Percentiles rank a stretch among this genome's conserved stretches.
Conservation (phyloP, 2,797 vertebrate species). For the Zalophus californianus region DNA sequence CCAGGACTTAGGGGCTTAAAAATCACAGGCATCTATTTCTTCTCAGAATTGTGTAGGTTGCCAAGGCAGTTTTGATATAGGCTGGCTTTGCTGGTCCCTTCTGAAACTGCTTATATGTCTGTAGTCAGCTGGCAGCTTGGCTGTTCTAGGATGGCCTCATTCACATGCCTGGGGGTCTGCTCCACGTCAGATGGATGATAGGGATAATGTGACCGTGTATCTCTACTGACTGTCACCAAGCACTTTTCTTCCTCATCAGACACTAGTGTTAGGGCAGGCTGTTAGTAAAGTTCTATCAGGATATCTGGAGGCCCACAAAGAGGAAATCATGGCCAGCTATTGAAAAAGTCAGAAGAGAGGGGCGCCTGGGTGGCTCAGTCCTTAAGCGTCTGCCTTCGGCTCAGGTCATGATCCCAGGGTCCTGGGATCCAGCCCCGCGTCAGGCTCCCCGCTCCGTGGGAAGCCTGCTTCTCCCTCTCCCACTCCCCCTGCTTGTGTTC, state of each 20-base stretch:
- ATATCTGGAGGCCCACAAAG: background rate
- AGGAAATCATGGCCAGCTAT: background rate
- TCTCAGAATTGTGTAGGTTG: background rate
- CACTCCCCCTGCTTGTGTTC: too few species aligned
- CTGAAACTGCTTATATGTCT: background rate
- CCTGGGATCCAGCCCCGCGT: too few species aligned
- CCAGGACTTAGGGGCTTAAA: conserved; percentile 22
- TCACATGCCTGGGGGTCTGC: background rate
- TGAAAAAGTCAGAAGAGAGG: background rate
- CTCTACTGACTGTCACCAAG: background rate
- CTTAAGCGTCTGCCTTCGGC: too few species aligned
- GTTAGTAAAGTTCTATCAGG: background rate
- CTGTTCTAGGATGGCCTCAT: background rate
- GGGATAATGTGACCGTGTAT: background rate
- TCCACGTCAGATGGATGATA: background rate
- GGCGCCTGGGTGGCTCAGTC: too few species aligned
- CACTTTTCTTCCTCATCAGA: background rate
- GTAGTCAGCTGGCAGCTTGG: background rate
- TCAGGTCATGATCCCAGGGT: too few species aligned
- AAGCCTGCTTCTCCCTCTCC: too few species aligned
- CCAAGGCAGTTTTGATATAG: background rate
- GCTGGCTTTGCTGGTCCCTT: background rate
- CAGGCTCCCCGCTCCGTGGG: too few species aligned
- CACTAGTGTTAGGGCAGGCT: background rate
- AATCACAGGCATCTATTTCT: background rate